phyloP scores from a whole-genome alignment of 2,113 vertebrate species.

The Erinaceus europaeus region DNA sequence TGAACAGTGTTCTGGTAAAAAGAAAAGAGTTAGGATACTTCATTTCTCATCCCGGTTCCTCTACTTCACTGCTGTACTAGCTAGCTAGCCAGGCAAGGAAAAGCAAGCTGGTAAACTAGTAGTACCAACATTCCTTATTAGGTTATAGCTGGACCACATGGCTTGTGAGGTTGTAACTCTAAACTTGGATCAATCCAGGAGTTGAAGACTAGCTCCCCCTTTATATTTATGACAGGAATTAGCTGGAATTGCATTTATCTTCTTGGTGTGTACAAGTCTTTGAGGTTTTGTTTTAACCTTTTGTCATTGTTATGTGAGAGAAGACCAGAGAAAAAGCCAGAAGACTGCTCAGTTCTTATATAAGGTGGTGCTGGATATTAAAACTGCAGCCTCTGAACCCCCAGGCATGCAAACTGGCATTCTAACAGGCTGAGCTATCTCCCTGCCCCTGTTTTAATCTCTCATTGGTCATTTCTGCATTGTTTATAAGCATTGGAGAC shows the following conservation, averaged over 20 bases:
- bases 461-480: not conserved
- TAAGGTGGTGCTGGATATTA: too few species aligned
- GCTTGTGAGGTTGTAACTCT: not conserved
- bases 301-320: too few species aligned
- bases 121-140: too few species aligned
- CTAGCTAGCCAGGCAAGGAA: not conserved
- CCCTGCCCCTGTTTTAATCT: not conserved
- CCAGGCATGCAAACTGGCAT: too few species aligned
- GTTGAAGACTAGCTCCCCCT: not conserved
- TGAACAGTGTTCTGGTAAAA: too few species aligned
- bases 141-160: not conserved
- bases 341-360: too few species aligned
- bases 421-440: too few species aligned
- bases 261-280: not conserved
- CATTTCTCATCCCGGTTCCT: not conserved
- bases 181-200: not conserved
- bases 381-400: too few species aligned
- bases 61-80: not conserved
- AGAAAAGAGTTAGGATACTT: not conserved
- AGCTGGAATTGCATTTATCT: not conserved
- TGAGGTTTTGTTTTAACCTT: not conserved
- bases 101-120: rapidly evolving
- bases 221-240: not conserved
- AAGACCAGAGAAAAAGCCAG: too few species aligned
- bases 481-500: not conserved